Evolutionary conservation across 2,888 invertebrate genomes (phyloP), one percentile per base, ranked within the genome.

Genomic region (Dicycla oo): DNA sequence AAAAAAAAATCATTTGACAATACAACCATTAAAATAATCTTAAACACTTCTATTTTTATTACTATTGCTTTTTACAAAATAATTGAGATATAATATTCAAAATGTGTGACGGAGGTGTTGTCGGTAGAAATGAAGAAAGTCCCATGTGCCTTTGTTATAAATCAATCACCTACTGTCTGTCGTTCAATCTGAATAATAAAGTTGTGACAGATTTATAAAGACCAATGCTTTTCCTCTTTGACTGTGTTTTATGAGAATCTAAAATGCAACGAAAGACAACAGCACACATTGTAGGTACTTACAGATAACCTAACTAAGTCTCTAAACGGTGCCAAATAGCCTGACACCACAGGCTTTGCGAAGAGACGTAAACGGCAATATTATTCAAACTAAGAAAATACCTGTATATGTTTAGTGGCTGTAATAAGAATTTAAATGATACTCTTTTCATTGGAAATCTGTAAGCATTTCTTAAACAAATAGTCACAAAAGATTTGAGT

Each of bases 401-500:
- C 15, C 34, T 6, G 2, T 8, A 13, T 18, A 11, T 26, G 4
- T 34, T 45, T 43, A 26, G 30, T 45, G 6, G 26, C 11, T 49
- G n/a, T 53, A 47, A 53, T 43, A 38, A 61, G 38, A 57, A n/a
- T 34, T 57, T 49, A 49, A 78, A 54, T 51, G 40, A 45, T 23
- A 40, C 61, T 80, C 79, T 81, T 84, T 78, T 64, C 66, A 81
- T 74, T 78, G 75, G 56, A 66, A 74, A 69, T 63, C 26, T 72
- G 53, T 63, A 66, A 76, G 57, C 65, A 60, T 77, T 69, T 70
- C 60, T 68, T 65, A 75, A 70, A 79, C 73, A 78, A 83, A 83
- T 74, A 73, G 71, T 73, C 82, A 72, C 68, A 72, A 85, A 85
- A 84, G 83, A 82, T 77, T 82, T 73, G 63, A 85, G 83, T 80